Evolutionary conservation across 2,113 vertebrate species (phyloP).

Genomic region (Perca flavescens): DNA sequence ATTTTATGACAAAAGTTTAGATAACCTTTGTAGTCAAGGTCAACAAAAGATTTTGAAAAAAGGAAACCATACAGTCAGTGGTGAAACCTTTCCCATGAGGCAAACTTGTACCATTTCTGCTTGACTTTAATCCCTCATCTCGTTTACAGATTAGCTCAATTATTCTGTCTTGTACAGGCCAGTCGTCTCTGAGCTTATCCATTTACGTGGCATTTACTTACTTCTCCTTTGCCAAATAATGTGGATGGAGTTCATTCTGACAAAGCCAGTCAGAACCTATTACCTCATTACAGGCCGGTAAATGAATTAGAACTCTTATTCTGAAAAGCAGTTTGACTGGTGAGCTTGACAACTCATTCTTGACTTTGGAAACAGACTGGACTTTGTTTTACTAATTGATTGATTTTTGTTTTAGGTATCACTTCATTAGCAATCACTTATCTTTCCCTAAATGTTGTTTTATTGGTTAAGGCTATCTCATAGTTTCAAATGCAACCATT

Average conservation of each 20-base stretch:
- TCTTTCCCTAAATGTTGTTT: not conserved
- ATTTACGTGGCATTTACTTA: not conserved
- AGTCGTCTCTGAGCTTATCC: not conserved
- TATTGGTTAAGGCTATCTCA: not conserved
- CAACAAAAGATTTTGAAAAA: too few species aligned
- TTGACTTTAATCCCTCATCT: not conserved
- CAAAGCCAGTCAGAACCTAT: not conserved
- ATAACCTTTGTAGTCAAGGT: too few species aligned
- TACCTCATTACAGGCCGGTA: not conserved
- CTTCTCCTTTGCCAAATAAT: not conserved
- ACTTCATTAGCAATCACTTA: not conserved
- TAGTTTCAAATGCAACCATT: not conserved
- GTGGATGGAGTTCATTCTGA: not conserved
- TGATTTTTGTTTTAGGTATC: not conserved
- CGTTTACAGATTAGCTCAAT: not conserved
- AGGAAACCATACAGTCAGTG: too few species aligned
- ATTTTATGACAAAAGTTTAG: too few species aligned
- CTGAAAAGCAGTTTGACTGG: not conserved
- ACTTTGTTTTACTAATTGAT: not conserved
- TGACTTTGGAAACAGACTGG: not conserved
- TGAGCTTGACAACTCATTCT: not conserved
- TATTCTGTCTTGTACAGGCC: too few species aligned
- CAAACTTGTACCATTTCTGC: too few species aligned
- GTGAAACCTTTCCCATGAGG: too few species aligned
- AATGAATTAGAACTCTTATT: not conserved